A percentile compares a stretch with the other conserved stretches of the same genome.
These are phyloP conservation scores for Caenorhabditis sp. DNA, from an alignment of 2,888 invertebrate genomes.

Conservation along the genomic window DNA sequence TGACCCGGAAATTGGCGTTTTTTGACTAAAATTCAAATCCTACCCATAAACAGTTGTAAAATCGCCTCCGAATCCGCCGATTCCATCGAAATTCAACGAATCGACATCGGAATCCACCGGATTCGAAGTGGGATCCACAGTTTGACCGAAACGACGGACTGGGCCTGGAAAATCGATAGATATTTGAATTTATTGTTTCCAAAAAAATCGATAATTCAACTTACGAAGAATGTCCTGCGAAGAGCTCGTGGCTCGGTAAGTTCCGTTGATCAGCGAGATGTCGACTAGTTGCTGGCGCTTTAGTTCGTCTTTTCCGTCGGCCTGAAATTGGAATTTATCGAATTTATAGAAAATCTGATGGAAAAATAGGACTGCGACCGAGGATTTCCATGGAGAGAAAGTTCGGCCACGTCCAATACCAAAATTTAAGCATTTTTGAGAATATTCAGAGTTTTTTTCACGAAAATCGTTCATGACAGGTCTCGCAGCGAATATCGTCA, in stretches of 20 bases:
- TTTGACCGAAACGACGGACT: constrained; percentile 20
- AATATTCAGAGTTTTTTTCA: background rate
- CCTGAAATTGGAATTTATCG: constrained; percentile 19
- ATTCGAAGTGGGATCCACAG: constrained; percentile 52
- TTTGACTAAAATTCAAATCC: background rate
- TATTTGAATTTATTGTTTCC: background rate
- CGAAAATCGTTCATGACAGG: no score
- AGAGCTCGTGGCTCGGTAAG: constrained; percentile 47
- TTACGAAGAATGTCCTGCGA: constrained; percentile 27
- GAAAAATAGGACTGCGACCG: background rate
- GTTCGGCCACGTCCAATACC: no score
- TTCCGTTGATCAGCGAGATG: constrained; percentile 62
- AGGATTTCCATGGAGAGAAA: no score
- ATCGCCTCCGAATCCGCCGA: constrained; percentile 24
- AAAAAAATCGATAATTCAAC: background rate
- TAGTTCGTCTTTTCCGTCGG: constrained; percentile 62
- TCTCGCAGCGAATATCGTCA: no score
- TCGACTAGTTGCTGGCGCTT: constrained; percentile 64
- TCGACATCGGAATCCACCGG: constrained; percentile 31
- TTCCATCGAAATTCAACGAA: constrained; percentile 11
- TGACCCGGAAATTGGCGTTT: no score
- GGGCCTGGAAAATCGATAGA: constrained; percentile 22
- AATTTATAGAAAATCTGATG: background rate
- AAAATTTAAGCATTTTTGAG: no score
- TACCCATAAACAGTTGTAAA: constrained; percentile 33